Percentiles rank a stretch among this genome's conserved stretches.
Conservation (phyloP, 2,797 vertebrate genomes). For the Coregonus sp. region DNA sequence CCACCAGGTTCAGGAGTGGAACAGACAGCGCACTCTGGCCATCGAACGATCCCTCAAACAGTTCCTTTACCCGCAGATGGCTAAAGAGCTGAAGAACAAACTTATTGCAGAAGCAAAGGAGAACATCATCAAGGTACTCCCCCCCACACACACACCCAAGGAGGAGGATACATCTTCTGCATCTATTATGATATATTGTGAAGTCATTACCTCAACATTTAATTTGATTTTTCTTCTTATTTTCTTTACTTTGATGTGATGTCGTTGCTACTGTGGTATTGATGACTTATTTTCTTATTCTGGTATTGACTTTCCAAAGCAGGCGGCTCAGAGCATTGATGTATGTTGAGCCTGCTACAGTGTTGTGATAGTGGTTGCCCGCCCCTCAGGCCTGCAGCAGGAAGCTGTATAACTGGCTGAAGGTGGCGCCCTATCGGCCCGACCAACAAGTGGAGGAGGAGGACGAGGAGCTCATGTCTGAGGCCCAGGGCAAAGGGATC, state of each 20-base stretch:
- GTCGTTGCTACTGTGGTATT: constrained; percentile 4
- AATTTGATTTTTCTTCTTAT: background rate
- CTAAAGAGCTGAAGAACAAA: constrained; percentile 87
- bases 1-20: constrained; percentile 93
- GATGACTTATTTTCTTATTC: constrained; percentile 17
- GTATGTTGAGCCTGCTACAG: constrained; percentile 35
- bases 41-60: constrained; percentile 86
- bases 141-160: constrained; percentile 14
- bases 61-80: constrained; percentile 90
- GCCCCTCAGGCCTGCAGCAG: constrained; percentile 81
- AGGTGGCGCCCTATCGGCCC: constrained; percentile 84
- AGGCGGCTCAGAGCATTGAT: constrained; percentile 29
- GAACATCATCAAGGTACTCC: constrained; percentile 81
- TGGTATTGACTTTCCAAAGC: constrained; percentile 27
- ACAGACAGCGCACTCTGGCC: constrained; percentile 87
- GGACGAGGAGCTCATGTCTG: constrained; percentile 81
- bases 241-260: no score
- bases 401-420: constrained; percentile 89
- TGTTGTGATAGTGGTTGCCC: constrained; percentile 31
- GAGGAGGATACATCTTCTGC: no score
- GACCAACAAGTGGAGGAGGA: constrained; percentile 89
- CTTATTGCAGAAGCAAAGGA: constrained; percentile 85
- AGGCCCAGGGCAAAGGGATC: constrained; percentile 86
- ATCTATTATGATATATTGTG: no score
- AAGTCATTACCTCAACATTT: background rate